phyloP scores from a whole-genome alignment of 2,888 invertebrate species.

The Phaedon cochleariae region DNA sequence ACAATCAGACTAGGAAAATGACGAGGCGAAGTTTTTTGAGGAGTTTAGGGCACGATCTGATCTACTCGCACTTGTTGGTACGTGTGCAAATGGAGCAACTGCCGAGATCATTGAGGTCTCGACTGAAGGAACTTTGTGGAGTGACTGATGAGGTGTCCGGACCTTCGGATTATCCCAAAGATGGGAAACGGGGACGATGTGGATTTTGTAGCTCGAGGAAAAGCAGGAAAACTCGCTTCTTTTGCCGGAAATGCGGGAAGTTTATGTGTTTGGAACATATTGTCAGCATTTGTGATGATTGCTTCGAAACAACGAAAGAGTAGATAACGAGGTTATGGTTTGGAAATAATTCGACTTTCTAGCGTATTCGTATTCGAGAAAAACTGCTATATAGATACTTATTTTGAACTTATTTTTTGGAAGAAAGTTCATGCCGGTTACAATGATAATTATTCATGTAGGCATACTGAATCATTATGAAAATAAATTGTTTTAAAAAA shows the following conservation, averaged over 20 bases:
- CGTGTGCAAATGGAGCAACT: slow-evolving; percentile 14
- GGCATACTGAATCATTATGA: too few species aligned
- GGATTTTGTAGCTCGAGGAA: slow-evolving; percentile 20
- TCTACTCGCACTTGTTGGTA: slow-evolving; percentile 23
- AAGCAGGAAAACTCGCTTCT: slow-evolving; percentile 19
- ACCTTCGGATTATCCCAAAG: slow-evolving; percentile 12
- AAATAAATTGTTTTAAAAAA: too few species aligned
- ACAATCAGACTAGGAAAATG: slow-evolving; percentile 30
- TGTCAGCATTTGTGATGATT: slow-evolving; percentile 16
- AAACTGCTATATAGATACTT: too few species aligned
- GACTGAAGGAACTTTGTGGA: slow-evolving; percentile 22
- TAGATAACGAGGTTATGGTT: neutral
- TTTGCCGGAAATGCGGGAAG: slow-evolving; percentile 26
- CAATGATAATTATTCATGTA: too few species aligned
- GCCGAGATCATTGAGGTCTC: slow-evolving; percentile 20
- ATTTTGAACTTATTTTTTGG: too few species aligned
- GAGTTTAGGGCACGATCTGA: slow-evolving; percentile 18
- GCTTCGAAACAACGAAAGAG: neutral
- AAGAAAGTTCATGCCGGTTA: too few species aligned
- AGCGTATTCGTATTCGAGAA: too few species aligned
- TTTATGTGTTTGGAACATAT: slow-evolving; percentile 27
- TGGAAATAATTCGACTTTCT: too few species aligned
- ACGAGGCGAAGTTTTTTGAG: slow-evolving; percentile 21
- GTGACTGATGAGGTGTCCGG: slow-evolving; percentile 9
- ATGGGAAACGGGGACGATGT: slow-evolving; percentile 23